These are phyloP conservation scores for Pyrrhosoma nymphula DNA, from an alignment of 2,888 invertebrate genomes.

Conservation along the genomic window DNA sequence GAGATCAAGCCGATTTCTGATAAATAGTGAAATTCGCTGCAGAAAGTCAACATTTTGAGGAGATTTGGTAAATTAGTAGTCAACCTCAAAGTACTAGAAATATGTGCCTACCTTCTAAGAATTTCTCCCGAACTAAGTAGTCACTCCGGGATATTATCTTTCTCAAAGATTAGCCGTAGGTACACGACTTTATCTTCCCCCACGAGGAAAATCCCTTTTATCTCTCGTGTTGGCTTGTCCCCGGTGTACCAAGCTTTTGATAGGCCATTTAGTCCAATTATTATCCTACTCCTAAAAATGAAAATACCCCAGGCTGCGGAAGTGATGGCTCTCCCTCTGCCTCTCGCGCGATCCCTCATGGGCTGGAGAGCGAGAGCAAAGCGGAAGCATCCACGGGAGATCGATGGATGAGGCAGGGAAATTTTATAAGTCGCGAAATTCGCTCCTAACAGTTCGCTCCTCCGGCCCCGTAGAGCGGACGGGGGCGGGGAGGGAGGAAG, in stretches of 20 bases:
- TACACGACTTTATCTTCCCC: not conserved
- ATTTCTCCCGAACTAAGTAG: not conserved
- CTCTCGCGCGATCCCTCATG: not conserved
- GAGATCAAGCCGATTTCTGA: too few species aligned
- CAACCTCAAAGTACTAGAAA: not conserved
- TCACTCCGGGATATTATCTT: not conserved
- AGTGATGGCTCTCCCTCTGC: not conserved
- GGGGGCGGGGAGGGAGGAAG: too few species aligned
- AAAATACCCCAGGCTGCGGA: not conserved
- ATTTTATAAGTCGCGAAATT: slow-evolving; percentile 2
- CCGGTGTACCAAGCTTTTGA: not conserved
- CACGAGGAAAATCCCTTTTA: not conserved
- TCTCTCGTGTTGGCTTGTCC: not conserved
- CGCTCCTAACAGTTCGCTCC: not conserved
- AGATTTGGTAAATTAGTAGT: not conserved
- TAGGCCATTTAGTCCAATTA: slow-evolving; percentile 41
- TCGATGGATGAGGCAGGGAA: slow-evolving; percentile 30
- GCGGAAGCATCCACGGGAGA: not conserved
- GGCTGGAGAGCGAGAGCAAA: not conserved
- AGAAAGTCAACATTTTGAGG: not conserved
- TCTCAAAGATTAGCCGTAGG: not conserved
- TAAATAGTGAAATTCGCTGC: too few species aligned
- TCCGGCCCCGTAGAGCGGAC: not conserved
- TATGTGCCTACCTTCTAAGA: not conserved
- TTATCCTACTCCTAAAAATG: not conserved